Evolutionary conservation across 2,888 invertebrate genomes (phyloP), one percentile per base, ranked within the genome.

Genomic region (Lycia hirtaria): DNA sequence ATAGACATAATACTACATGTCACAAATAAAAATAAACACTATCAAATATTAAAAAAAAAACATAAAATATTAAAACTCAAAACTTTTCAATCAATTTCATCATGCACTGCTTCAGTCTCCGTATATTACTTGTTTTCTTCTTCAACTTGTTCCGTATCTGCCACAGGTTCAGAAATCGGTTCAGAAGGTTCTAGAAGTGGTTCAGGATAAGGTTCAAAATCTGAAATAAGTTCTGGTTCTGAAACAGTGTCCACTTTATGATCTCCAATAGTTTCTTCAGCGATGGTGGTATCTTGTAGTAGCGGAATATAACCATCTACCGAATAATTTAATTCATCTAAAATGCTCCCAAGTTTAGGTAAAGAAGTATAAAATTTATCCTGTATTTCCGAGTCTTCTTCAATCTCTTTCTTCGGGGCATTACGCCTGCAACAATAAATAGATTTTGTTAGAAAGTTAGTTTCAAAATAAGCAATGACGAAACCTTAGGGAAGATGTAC

Each of bases 181-280:
- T 43, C 43, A 60, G 9, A 5, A 22, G 74, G 79, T 67, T 72
- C 79, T 33, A 22, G 9, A 14, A 1, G 15, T 4, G 75, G 71
- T 67, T 79, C 75, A n/a, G n/a, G n/a, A n/a, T n/a, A n/a, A n/a
- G n/a, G n/a, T n/a, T n/a, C n/a, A n/a, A n/a, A n/a, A n/a, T n/a
- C 78, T 0, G 85, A 73, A 22, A 37, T 5, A 19, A 6, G 74
- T 60, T 70, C 66, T 1, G 67, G 43, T 10, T 33, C 52, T 4
- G 68, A 60, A 54, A 72, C 63, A 74, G 65, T 41, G 0, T 41
- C 17, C 10, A n/a, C 28, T 15, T 15, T n/a, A 26, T 15, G 12
- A 17, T 35, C 35, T 3, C 12, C 10, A 24, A 47, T 10, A 9
- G 17, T n/a, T 3, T 35, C 20, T 17, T 35, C 47, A n/a, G 1